These are phyloP conservation scores for Gallirallus australis DNA, from an alignment of 2,797 vertebrate species.

Conservation along the genomic window DNA sequence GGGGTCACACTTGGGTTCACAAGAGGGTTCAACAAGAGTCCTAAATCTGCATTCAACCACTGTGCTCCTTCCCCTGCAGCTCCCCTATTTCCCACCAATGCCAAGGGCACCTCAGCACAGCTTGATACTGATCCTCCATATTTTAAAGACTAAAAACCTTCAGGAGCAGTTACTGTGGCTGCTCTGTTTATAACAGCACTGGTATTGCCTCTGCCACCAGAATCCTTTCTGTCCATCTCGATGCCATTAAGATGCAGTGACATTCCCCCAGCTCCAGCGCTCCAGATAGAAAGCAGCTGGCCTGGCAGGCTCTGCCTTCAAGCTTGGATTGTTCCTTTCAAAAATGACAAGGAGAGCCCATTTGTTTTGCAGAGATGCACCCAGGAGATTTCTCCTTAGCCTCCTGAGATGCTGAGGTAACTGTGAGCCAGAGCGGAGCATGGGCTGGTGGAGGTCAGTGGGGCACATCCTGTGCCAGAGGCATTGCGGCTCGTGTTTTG, in stretches of 20 bases:
- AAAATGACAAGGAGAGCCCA: rapidly evolving
- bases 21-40: background rate
- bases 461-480: background rate
- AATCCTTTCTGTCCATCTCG: conserved; percentile 26
- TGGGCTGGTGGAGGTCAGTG: background rate
- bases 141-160: conserved; percentile 22
- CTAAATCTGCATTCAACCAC: background rate
- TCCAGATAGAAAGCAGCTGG: conserved; percentile 34
- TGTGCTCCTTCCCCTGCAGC: background rate
- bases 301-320: conserved; percentile 9
- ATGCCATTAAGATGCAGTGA: conserved; percentile 45
- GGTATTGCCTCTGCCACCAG: conserved; percentile 26
- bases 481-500: background rate
- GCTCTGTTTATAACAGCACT: conserved; percentile 29
- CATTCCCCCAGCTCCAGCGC: background rate
- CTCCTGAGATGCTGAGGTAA: background rate
- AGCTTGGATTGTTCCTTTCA: background rate
- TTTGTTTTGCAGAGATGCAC: background rate
- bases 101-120: background rate
- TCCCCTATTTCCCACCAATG: background rate
- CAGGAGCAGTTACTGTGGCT: background rate
- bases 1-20: background rate
- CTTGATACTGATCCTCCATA: conserved; percentile 18
- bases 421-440: rapidly evolving
- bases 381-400: background rate